Evolutionary conservation across 2,797 vertebrate species (phyloP).

Genomic region (Enteromius trimaculatus): DNA sequence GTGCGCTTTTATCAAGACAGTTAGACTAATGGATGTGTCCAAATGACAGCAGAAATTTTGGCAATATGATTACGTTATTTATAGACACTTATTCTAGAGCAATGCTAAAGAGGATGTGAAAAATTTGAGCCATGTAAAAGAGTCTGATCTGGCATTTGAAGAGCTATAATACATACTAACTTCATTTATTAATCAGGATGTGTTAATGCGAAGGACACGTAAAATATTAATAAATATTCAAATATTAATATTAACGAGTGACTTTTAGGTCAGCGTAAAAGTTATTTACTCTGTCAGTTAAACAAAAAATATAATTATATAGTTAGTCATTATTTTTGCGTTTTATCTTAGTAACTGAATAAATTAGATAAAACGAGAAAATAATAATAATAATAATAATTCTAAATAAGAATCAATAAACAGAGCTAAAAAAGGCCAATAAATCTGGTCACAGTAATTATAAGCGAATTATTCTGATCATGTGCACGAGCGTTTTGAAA

Average conservation of each 20-base stretch:
- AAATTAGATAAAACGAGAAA: neutral
- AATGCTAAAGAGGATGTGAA: conserved; percentile 22
- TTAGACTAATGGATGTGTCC: conserved; percentile 67
- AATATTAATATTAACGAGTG: neutral
- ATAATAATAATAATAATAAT: neutral
- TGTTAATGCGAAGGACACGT: neutral
- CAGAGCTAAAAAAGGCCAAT: neutral
- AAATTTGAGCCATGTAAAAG: neutral
- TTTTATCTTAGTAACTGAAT: neutral
- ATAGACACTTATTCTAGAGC: neutral
- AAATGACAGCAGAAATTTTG: conserved; percentile 24
- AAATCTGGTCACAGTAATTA: neutral
- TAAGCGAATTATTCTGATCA: neutral
- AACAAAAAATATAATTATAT: neutral
- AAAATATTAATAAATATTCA: neutral
- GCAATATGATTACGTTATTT: conserved; percentile 7
- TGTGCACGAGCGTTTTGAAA: neutral
- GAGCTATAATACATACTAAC: neutral
- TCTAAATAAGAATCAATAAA: neutral
- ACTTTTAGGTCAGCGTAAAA: neutral
- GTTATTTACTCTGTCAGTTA: neutral
- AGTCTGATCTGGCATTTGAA: conserved; percentile 24
- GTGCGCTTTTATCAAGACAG: conserved; percentile 62
- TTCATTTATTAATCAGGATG: neutral
- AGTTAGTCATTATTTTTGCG: neutral